Evolutionary conservation across 2,797 vertebrate genomes (phyloP).

Genomic region (Trichosurus vulpecula): DNA sequence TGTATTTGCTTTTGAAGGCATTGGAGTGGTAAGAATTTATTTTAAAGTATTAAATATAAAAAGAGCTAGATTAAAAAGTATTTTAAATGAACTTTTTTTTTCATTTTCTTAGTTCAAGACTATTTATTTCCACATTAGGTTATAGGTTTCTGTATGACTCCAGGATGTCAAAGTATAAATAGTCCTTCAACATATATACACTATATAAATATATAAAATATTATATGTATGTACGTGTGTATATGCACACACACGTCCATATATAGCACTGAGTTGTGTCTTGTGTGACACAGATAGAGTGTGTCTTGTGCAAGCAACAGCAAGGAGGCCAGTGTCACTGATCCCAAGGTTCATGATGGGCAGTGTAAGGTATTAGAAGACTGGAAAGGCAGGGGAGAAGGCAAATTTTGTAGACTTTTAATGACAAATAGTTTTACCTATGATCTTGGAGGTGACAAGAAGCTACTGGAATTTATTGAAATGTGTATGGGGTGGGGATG

Average conservation of each 20-base stretch:
- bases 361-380: not conserved
- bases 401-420: not conserved
- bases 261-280: not conserved
- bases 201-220: not conserved
- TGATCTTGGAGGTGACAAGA: not conserved
- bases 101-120: not conserved
- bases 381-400: not conserved
- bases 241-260: not conserved
- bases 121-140: slow-evolving; percentile 6
- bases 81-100: not conserved
- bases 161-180: not conserved
- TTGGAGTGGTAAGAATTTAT: slow-evolving; percentile 89
- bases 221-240: not conserved
- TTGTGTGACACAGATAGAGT: no score
- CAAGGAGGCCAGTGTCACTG: not conserved
- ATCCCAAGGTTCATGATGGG: not conserved
- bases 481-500: not conserved
- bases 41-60: slow-evolving; percentile 36
- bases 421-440: not conserved
- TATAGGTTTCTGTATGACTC: not conserved
- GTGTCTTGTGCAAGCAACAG: not conserved
- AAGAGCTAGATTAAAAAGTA: slow-evolving; percentile 5
- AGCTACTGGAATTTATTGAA: not conserved
- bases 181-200: not conserved
- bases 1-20: slow-evolving; percentile 93